Evolutionary conservation across 2,113 vertebrate species (phyloP), one percentile per base, ranked within the genome.

Genomic region (Spizaetus ornatus): DNA sequence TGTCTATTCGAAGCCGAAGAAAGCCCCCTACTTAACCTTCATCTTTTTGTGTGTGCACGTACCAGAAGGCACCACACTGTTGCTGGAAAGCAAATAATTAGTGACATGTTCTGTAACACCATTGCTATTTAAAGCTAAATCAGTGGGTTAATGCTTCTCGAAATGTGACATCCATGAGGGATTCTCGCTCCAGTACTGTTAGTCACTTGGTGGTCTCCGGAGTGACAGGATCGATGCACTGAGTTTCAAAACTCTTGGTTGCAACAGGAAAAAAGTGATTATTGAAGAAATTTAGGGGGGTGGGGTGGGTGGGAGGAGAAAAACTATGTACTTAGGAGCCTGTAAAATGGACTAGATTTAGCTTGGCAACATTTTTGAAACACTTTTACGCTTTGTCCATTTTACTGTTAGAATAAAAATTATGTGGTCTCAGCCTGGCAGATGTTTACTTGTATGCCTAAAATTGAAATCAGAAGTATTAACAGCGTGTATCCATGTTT

Each of bases 31-130:
- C 95, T 97, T 97, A 97, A 97, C 96, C 97, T 97, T 91, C 94
- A 95, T 97, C 91, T 95, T 96, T 95, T 94, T 96, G 93, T 95
- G 90, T 95, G 95, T 95, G 81, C 89, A 97, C 67, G 70, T 96
- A 97, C 94, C 97, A 97, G 97, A 97, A 96, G 92, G 95, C 97
- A 96, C 97, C 87, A 88, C 94, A 97, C 95, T 97, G 95, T 92
- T 96, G 93, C 88, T 97, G 96, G 96, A 95, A 95, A 97, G 95
- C 97, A 97, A 97, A 97, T 96, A 97, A 97, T 94, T 97, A 97
- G 96, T 96, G 96, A 97, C 96, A 97, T 94, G 95, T 97, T 97
- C 97, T 97, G 82, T 94, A 94, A 87, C 92, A 96, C 90, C 78
- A 93, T 73, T 82, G 86, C 95, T 96, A 95, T 97, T 97, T 96